Evolutionary conservation across 2,113 vertebrate genomes (phyloP).

Genomic region (Elephas maximus): DNA sequence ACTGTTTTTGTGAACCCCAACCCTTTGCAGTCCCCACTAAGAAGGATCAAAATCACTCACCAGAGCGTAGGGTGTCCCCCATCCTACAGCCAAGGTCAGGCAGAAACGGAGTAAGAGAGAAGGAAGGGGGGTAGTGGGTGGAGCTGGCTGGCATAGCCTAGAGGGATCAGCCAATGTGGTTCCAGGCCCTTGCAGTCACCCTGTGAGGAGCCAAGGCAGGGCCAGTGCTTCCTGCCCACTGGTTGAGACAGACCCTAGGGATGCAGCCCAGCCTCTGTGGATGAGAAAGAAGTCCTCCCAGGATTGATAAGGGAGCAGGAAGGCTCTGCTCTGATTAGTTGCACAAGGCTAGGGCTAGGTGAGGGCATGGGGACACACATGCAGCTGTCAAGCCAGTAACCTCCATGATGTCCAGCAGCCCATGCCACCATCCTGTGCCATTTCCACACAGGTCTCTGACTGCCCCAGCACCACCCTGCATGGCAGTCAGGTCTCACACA

Average conservation of each 20-base stretch:
- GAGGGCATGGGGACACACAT: neutral
- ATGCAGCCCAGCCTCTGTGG: neutral
- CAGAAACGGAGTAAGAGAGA: conserved; percentile 55
- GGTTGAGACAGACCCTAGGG: neutral
- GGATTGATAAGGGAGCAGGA: neutral
- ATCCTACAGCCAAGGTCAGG: conserved; percentile 70
- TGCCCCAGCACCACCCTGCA: neutral
- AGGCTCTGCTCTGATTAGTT: conserved; percentile 28
- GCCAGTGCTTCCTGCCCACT: neutral
- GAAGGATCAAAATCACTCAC: conserved; percentile 75
- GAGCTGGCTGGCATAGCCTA: conserved; percentile 58
- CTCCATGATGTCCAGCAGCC: neutral
- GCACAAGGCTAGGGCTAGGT: neutral
- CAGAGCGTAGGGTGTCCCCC: conserved; percentile 70
- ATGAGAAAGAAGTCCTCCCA: neutral
- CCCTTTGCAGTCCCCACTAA: conserved; percentile 33
- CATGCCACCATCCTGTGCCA: neutral
- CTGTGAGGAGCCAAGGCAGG: conserved; percentile 56
- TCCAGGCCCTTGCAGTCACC: conserved; percentile 47
- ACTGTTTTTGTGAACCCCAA: conserved; percentile 42
- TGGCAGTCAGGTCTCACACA: neutral
- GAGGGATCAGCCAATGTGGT: conserved; percentile 55
- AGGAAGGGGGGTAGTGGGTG: conserved; percentile 39
- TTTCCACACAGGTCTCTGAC: neutral
- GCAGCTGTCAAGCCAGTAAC: conserved; percentile 3